Percentiles rank a stretch among this genome's conserved stretches.
phyloP scores from a whole-genome alignment of 2,797 vertebrate genomes.

The Pantherophis vulpinus region DNA sequence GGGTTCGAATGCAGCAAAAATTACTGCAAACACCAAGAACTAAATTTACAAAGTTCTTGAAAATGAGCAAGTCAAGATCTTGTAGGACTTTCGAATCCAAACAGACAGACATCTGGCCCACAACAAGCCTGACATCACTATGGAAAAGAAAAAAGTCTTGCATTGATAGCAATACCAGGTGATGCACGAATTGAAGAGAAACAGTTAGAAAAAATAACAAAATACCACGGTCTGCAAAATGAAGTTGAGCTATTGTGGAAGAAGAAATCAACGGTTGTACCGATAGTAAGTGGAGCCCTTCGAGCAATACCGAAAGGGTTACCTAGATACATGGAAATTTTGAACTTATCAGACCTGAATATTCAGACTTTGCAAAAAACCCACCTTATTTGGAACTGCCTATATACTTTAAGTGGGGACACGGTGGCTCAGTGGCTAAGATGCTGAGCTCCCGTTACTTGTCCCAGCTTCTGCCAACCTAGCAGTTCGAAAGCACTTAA shows the following conservation, averaged over 20 bases:
- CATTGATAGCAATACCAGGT: background rate
- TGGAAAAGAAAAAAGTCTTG: background rate
- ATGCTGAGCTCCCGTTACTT: no score
- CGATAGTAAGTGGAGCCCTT: background rate
- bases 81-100: background rate
- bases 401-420: background rate
- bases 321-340: no score
- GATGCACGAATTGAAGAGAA: background rate
- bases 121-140: background rate
- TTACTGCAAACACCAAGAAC: no score
- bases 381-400: background rate
- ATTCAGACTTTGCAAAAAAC: background rate
- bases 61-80: no score
- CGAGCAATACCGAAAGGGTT: no score
- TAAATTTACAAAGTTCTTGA: no score
- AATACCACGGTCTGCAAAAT: background rate
- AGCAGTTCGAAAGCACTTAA: no score
- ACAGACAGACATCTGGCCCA: background rate
- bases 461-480: no score
- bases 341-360: background rate
- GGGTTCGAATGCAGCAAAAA: background rate
- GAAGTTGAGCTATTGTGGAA: background rate
- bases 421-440: no score
- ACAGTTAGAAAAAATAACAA: background rate
- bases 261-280: background rate